A percentile compares a stretch with the other conserved stretches of the same genome.
phyloP scores from a whole-genome alignment of 2,888 invertebrate genomes.

The Latheticus oryzae region DNA sequence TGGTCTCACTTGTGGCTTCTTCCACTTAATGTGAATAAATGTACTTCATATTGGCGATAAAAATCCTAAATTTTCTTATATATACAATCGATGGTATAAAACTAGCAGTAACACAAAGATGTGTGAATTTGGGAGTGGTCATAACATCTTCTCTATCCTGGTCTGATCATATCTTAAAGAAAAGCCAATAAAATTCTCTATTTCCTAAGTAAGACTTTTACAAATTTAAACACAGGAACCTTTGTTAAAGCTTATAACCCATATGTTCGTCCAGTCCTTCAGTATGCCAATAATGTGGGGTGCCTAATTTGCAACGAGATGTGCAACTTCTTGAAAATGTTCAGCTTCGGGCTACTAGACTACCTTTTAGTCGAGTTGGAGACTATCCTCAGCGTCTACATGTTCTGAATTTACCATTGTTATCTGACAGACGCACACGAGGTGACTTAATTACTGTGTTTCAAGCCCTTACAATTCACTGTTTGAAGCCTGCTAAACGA shows the following conservation, averaged over 20 bases:
- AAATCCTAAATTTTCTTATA: not conserved
- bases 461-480: not conserved
- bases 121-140: not conserved
- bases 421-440: not conserved
- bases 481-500: not conserved
- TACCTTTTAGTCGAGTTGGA: not conserved
- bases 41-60: not conserved
- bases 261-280: too few species aligned
- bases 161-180: not conserved
- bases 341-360: not conserved
- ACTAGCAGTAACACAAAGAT: too few species aligned
- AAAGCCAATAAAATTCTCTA: too few species aligned
- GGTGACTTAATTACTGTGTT: slow-evolving; percentile 1
- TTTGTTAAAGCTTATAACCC: too few species aligned
- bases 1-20: not conserved
- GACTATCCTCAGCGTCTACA: not conserved
- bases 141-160: not conserved
- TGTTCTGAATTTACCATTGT: not conserved
- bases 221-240: too few species aligned
- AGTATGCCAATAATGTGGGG: too few species aligned
- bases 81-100: too few species aligned
- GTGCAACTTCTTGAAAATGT: not conserved
- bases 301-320: too few species aligned
- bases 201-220: too few species aligned
- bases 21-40: not conserved